phyloP scores from a whole-genome alignment of 2,113 vertebrate genomes.

The Peromyscus polionotus region DNA sequence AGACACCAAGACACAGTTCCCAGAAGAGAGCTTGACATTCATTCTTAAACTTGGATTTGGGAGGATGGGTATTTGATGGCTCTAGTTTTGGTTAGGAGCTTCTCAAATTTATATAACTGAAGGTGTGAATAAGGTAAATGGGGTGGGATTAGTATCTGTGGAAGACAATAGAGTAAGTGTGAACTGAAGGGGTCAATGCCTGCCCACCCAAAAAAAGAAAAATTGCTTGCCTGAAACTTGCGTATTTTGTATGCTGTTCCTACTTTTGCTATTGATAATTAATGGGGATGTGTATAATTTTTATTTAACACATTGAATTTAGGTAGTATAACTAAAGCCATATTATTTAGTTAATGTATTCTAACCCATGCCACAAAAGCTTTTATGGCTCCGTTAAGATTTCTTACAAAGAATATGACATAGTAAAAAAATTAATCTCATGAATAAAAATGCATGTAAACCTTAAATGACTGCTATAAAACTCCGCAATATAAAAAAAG shows the following conservation, averaged over 20 bases:
- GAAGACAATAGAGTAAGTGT: background rate
- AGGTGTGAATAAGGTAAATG: background rate
- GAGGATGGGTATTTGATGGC: background rate
- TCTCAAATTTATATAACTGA: background rate
- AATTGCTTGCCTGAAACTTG: background rate
- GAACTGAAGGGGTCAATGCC: background rate
- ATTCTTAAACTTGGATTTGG: background rate
- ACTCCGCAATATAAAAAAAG: slow-evolving; percentile 24
- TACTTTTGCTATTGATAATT: slow-evolving; percentile 13
- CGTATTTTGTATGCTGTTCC: background rate
- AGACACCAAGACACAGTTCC: background rate
- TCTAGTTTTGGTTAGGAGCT: background rate
- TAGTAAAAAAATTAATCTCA: slow-evolving; percentile 65
- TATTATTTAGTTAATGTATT: slow-evolving; percentile 58
- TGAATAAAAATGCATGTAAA: slow-evolving; percentile 68
- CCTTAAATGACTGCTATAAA: slow-evolving; percentile 66
- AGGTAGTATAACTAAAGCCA: slow-evolving; percentile 39
- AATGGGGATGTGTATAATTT: slow-evolving; percentile 25
- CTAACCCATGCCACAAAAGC: slow-evolving; percentile 49
- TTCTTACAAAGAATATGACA: slow-evolving; percentile 60
- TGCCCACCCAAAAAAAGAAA: background rate
- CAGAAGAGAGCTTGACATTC: background rate
- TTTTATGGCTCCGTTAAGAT: slow-evolving; percentile 63
- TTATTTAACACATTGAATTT: slow-evolving; percentile 51
- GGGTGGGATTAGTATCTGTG: no score